Conservation (phyloP, 1,140 invertebrate genomes). For the Drosophila sp. region DNA sequence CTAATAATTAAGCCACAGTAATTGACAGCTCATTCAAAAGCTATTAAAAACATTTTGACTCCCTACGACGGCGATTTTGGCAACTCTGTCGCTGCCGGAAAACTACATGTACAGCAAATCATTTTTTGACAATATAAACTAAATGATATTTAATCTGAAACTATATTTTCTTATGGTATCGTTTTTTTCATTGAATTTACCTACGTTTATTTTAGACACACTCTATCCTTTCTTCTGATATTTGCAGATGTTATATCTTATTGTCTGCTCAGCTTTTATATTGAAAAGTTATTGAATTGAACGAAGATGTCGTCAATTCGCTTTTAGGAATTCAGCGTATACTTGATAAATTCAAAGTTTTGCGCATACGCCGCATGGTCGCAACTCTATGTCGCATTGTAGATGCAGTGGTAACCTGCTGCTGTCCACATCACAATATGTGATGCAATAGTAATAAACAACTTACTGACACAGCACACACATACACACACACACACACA, state of each 20-base stretch:
- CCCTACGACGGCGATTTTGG: conserved; percentile 52
- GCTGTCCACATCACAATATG: conserved; percentile 22
- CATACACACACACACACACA: conserved; percentile 9
- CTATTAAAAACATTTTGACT: conserved; percentile 62
- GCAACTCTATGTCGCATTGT: conserved; percentile 11
- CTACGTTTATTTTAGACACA: background rate
- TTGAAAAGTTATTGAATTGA: too few species aligned
- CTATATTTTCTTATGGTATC: too few species aligned
- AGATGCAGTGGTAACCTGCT: too few species aligned
- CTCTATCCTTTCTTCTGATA: too few species aligned
- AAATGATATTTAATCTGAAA: background rate
- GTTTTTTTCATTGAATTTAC: too few species aligned
- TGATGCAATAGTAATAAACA: conserved; percentile 47
- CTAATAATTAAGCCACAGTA: conserved; percentile 4
- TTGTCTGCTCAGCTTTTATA: too few species aligned
- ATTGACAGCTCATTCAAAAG: conserved; percentile 67
- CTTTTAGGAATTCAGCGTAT: background rate
- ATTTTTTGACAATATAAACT: background rate
- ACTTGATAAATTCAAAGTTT: background rate
- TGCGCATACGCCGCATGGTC: background rate
- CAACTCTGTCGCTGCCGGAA: background rate
- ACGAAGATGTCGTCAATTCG: too few species aligned
- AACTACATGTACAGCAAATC: background rate
- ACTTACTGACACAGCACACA: conserved; percentile 26
- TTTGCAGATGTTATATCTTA: too few species aligned